phyloP scores from a whole-genome alignment of 2,113 vertebrate species.

The Colius striatus region DNA sequence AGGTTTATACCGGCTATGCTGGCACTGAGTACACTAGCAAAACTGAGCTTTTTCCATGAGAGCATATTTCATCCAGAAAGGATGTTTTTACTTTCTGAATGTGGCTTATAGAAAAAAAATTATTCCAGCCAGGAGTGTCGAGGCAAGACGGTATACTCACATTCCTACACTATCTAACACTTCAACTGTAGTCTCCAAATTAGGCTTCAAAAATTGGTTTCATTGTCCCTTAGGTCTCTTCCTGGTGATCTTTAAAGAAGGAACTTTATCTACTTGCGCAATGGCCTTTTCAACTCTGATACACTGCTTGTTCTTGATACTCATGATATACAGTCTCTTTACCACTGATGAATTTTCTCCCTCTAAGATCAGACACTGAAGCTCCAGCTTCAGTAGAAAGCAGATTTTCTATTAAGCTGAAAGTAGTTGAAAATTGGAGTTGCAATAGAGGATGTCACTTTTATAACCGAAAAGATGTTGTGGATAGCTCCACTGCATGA shows the following conservation, averaged over 20 bases:
- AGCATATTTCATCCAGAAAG: neutral
- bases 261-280: conserved; percentile 20
- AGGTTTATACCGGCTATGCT: neutral
- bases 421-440: neutral
- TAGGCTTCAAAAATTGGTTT: conserved; percentile 1
- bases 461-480: neutral
- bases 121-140: neutral
- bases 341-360: neutral
- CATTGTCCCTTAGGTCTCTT: neutral
- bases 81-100: neutral
- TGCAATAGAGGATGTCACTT: neutral
- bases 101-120: neutral
- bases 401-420: neutral
- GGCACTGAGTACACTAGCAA: neutral
- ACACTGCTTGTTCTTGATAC: conserved; percentile 11
- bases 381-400: neutral
- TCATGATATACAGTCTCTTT: neutral
- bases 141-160: neutral
- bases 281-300: conserved; percentile 20
- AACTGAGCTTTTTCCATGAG: accelerated
- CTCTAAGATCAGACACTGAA: neutral
- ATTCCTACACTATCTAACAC: neutral
- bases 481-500: neutral
- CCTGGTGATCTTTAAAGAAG: neutral
- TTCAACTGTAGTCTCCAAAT: neutral